phyloP scores from a whole-genome alignment of 2,888 invertebrate genomes.

The Drosophila multiciliata region DNA sequence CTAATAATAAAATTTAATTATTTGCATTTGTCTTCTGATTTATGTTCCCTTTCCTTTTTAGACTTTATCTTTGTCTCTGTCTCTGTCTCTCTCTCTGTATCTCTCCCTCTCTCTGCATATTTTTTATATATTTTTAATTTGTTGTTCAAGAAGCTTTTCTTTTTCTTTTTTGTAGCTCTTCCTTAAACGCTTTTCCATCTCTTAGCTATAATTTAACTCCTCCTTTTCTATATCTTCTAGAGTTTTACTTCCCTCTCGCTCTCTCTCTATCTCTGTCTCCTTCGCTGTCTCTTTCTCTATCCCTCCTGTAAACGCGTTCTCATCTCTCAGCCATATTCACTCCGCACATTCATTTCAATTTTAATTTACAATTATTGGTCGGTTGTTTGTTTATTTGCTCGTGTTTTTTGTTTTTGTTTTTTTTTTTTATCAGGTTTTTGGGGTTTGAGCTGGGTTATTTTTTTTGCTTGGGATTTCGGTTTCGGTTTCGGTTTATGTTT shows the following conservation, averaged over 20 bases:
- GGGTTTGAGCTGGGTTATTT: conserved; percentile 5
- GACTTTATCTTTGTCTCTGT: neutral
- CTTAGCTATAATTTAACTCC: neutral
- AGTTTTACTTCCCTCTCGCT: neutral
- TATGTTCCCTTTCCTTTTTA: neutral
- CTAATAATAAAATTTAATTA: neutral
- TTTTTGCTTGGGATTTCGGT: neutral
- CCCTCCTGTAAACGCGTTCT: neutral
- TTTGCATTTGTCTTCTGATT: neutral
- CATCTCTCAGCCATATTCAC: conserved; percentile 7
- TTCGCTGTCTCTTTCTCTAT: neutral
- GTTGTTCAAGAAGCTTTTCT: neutral
- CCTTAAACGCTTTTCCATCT: neutral
- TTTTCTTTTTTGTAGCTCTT: neutral
- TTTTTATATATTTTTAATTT: neutral
- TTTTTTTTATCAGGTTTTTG: neutral
- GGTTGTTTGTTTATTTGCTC: conserved; percentile 22
- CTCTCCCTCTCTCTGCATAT: neutral
- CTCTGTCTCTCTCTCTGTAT: neutral
- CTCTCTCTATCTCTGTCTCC: neutral
- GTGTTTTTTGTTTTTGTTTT: neutral
- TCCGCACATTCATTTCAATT: conserved; percentile 67
- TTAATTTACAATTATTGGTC: conserved; percentile 78
- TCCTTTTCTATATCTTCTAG: neutral
- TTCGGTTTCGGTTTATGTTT: conserved; percentile 7